Conservation (phyloP, 2,888 invertebrate species). For the Argyresthia albistria region DNA sequence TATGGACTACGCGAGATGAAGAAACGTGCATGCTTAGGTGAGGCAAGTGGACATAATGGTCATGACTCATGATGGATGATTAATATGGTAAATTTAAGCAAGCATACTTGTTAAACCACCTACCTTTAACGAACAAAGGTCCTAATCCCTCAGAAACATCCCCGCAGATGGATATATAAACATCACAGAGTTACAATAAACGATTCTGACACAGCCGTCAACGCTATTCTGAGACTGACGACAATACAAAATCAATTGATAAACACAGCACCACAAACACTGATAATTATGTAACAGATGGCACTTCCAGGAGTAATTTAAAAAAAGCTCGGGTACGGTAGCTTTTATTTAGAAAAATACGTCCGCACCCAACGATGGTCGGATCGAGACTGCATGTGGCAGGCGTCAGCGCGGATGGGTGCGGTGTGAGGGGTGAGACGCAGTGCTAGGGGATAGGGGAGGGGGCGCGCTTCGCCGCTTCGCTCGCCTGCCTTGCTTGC, state of each 20-base stretch:
- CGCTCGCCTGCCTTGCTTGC: conserved; percentile 27
- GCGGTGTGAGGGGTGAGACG: conserved; percentile 13
- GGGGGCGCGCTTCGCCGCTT: conserved; percentile 23
- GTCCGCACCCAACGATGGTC: conserved; percentile 24
- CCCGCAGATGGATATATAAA: conserved; percentile 37
- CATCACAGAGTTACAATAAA: conserved; percentile 48
- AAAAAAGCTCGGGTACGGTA: conserved; percentile 60
- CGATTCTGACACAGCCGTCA: conserved; percentile 44
- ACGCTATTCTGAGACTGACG: conserved; percentile 25
- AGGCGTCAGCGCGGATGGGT: conserved; percentile 20
- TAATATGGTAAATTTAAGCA: background rate
- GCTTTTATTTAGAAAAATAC: conserved; percentile 31
- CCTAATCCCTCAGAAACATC: conserved; percentile 46
- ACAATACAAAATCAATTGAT: conserved; percentile 14
- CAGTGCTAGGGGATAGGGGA: conserved; percentile 21
- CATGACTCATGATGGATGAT: background rate
- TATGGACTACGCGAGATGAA: no score
- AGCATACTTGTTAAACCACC: conserved; percentile 8
- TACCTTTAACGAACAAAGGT: conserved; percentile 41
- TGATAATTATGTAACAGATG: conserved; percentile 26
- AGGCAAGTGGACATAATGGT: no score
- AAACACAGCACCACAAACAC: conserved; percentile 32
- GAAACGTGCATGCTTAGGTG: no score
- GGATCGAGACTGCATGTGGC: conserved; percentile 54
- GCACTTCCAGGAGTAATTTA: conserved; percentile 37